Base-by-base conservation (phyloP, 2,888 invertebrate genomes). In the Listrodromus nycthemerus region DNA sequence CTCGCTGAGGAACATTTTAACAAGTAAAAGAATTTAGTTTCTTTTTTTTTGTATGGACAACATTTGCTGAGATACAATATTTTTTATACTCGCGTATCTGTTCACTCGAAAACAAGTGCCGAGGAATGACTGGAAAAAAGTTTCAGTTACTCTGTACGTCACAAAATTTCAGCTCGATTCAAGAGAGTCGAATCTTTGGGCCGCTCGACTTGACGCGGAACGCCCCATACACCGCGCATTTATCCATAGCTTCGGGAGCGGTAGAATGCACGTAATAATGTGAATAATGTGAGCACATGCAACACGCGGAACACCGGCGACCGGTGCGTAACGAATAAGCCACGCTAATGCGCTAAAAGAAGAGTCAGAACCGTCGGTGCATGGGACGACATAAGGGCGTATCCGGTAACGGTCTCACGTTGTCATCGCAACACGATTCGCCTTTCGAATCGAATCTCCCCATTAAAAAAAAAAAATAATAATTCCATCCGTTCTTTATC, bases 271-370 rank as follows among this genome's bases (percentile, higher is more conserved):
- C 84, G 78, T 84, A 84, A 84, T 84, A 84, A 84, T 84, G 81
- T 84, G 77, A 84, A 84, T 84, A 84, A 84, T 84, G 81, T 84
- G 77, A 84, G 81, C 84, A 81, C 84, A 81, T 84, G 81, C 84
- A 81, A 79, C 78, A 70, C 24, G 81, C 84, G 84, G 84, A 84
- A 84, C 84, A 84, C 77, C 48, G 66, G 65, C 70, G 81, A 70
- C 63, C 78, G 78, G 84, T 84, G 84, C 84, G 84, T 78, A 81
- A 84, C 81, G 78, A 84, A 84, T 81, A 66, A 84, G 84, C 74
- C 75, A 66, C 33, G 78, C 45, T 66, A 19, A 55, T 77, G 79
- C 21, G 37, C 27, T 30, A 66, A 52, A 19, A 69, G n/a, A 61
- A 45, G 50, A 27, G 48, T 45, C 52, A 55, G 67, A 74, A 70